These are phyloP conservation scores for Eutrigla gurnardus DNA, from an alignment of 2,797 vertebrate species.

Conservation along the genomic window DNA sequence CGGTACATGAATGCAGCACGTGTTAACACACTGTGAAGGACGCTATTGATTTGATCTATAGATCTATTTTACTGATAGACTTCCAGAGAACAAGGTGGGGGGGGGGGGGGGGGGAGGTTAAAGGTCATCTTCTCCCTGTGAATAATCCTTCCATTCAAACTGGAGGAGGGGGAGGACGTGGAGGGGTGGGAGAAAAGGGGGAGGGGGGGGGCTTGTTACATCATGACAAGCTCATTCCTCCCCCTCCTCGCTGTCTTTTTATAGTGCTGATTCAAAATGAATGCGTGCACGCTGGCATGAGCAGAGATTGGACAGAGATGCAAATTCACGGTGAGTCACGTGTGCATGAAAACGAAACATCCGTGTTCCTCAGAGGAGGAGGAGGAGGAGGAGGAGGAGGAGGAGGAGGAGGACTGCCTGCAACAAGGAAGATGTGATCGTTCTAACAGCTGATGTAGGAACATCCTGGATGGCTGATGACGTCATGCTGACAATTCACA, in stretches of 20 bases:
- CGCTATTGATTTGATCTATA: too few species aligned
- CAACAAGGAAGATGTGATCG: constrained; percentile 38
- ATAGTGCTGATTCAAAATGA: constrained; percentile 65
- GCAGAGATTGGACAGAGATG: constrained; percentile 67
- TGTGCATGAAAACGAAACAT: constrained; percentile 42
- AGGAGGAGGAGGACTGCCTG: constrained; percentile 7
- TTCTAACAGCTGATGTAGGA: constrained; percentile 38
- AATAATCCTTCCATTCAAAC: constrained; percentile 58
- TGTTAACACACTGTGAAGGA: neutral
- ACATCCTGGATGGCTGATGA: constrained; percentile 43
- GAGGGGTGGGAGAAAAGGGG: constrained; percentile 1
- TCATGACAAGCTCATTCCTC: constrained; percentile 57
- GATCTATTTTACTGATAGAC: too few species aligned
- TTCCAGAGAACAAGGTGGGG: constrained; percentile 6
- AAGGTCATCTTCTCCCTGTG: constrained; percentile 57
- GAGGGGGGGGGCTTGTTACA: constrained; percentile 56
- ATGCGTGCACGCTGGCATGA: constrained; percentile 52
- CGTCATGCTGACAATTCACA: constrained; percentile 15
- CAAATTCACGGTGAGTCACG: constrained; percentile 72
- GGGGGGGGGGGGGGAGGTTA: constrained; percentile 40
- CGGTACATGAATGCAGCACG: neutral
- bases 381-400: neutral
- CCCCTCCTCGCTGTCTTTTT: constrained; percentile 36
- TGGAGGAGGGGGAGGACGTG: constrained; percentile 32
- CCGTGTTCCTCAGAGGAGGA: constrained; percentile 34